phyloP scores from a whole-genome alignment of 2,797 vertebrate genomes.

The Sebastes aleutianus region DNA sequence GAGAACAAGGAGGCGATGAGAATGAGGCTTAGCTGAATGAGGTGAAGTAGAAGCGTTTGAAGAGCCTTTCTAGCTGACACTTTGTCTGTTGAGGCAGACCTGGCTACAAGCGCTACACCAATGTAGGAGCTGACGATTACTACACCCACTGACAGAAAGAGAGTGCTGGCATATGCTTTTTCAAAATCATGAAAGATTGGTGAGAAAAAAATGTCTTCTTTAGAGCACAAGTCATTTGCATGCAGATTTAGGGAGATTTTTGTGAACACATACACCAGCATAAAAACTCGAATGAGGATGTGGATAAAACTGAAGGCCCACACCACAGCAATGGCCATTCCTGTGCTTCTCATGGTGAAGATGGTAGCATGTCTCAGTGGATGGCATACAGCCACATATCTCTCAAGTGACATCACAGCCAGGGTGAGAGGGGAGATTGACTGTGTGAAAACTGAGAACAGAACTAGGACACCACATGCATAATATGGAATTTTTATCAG shows the following conservation, averaged over 20 bases:
- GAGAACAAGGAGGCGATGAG: background rate
- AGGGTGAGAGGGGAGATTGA: constrained; percentile 57
- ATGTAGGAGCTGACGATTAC: constrained; percentile 20
- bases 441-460: background rate
- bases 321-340: constrained; percentile 16
- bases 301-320: constrained; percentile 23
- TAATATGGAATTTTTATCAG: background rate
- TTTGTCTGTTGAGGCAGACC: constrained; percentile 26
- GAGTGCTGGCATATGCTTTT: background rate
- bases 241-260: background rate
- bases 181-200: background rate
- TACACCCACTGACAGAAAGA: constrained; percentile 16
- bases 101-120: constrained; percentile 17
- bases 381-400: constrained; percentile 63
- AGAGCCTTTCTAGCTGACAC: constrained; percentile 23
- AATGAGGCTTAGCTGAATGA: background rate
- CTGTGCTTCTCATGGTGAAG: constrained; percentile 47
- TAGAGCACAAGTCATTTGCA: constrained; percentile 3
- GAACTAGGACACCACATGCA: constrained; percentile 31
- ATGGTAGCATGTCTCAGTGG: constrained; percentile 60
- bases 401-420: constrained; percentile 68
- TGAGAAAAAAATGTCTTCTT: background rate
- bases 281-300: background rate
- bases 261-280: background rate
- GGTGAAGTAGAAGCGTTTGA: constrained; percentile 13